Evolutionary conservation across 2,113 vertebrate genomes (phyloP), one percentile per base, ranked within the genome.

Genomic region (Ictalurus punctatus): DNA sequence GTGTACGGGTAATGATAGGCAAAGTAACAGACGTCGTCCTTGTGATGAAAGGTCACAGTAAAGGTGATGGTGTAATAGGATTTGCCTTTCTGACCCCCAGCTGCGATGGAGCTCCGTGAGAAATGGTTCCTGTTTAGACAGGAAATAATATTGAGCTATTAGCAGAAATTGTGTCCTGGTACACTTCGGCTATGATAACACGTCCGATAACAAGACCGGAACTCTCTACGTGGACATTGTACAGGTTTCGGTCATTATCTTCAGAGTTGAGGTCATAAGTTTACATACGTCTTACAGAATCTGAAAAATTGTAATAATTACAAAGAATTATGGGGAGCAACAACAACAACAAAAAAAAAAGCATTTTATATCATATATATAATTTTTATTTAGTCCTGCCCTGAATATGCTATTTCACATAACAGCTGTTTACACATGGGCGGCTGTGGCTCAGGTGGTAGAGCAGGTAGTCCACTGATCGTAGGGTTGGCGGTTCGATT

Each of bases 1-100:
- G 98, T 99, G 83, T 99, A 99, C 0, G 98, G 98, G 91, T 98
- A 99, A 93, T 99, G 98, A 92, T 99, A 99, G 91, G 98, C 98
- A 92, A 99, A 99, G 93, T 99, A 99, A 94, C 98, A 99, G 91
- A 99, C 98, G 81, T 99, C 98, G 90, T 98, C 98, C 94, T 97
- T 99, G 90, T 99, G 97, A n/a, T 96, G 96, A 93, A 99, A 99
- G 93, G 44, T 96, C 89, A 97, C 94, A 56, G 97, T 99, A 94
- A 99, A 99, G 16, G 97, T 98, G 95, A 98, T 95, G 6, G 98
- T 98, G 84, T 98, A 99, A 82, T 99, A 99, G 2, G 98, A 99
- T 92, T 99, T 99, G 89, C 98, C 98, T 92, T 98, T 99, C 92
- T 98, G 98, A 37, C 98, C 98, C 48, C 98, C 98, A 48, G 98